These are phyloP conservation scores for Melanotaenia duboulayi DNA, from an alignment of 2,113 vertebrate species.

Conservation along the genomic window DNA sequence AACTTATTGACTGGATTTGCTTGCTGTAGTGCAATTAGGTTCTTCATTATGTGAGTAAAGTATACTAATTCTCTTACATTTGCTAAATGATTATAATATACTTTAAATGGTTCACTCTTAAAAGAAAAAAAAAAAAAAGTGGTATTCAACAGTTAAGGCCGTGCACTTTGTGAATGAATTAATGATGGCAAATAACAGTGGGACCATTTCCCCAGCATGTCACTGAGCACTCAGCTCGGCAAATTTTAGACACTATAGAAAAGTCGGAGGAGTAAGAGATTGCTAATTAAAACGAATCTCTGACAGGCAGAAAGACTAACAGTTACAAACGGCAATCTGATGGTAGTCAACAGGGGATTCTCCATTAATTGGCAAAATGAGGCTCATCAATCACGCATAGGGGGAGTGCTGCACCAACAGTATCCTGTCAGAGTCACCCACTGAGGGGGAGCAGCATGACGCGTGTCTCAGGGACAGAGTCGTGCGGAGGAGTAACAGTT, in stretches of 20 bases:
- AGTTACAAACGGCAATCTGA: conserved; percentile 84
- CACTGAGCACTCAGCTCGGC: conserved; percentile 36
- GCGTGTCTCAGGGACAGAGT: conserved; percentile 74
- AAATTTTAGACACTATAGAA: conserved; percentile 47
- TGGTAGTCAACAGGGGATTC: conserved; percentile 84
- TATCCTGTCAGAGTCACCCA: conserved; percentile 75
- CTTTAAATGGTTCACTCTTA: conserved; percentile 56
- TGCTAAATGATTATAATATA: conserved; percentile 78
- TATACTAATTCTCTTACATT: conserved; percentile 70
- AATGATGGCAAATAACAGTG: conserved; percentile 46
- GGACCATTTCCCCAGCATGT: conserved; percentile 34
- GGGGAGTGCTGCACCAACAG: conserved; percentile 71
- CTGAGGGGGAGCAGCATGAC: conserved; percentile 72
- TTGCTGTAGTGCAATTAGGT: conserved; percentile 70
- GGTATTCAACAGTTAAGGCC: conserved; percentile 30
- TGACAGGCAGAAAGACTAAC: conserved; percentile 82
- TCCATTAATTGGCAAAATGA: conserved; percentile 87
- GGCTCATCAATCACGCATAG: conserved; percentile 84
- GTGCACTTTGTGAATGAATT: conserved; percentile 45
- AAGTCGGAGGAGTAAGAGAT: conserved; percentile 56
- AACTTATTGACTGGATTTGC: conserved; percentile 74
- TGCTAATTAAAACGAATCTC: conserved; percentile 81
- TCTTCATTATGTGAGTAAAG: conserved; percentile 80
- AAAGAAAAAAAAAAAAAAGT: conserved; percentile 39
- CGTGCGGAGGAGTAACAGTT: conserved; percentile 62